These are phyloP conservation scores for Athalia rosae DNA, from an alignment of 2,888 invertebrate species.

Conservation along the genomic window DNA sequence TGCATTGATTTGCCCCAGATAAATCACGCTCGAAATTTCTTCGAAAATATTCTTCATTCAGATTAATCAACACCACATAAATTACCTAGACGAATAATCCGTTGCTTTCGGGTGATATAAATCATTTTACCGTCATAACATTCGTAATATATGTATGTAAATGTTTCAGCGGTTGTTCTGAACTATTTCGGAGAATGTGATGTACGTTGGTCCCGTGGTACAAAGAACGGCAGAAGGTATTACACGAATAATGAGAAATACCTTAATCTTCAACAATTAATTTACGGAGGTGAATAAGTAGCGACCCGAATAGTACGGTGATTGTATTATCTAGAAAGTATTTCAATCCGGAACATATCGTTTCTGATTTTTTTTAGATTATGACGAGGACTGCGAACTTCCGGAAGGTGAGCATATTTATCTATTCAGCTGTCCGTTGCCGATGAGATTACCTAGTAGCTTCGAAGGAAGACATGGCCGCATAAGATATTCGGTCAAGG, in stretches of 20 bases:
- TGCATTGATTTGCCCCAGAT: no score
- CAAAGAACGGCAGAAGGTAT: conserved; percentile 5
- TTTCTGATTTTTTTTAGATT: conserved; percentile 16
- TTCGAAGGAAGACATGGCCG: conserved; percentile 64
- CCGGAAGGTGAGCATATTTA: conserved; percentile 9
- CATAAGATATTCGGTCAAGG: conserved; percentile 69
- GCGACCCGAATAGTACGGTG: neutral
- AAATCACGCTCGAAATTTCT: no score
- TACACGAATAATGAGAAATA: conserved; percentile 11
- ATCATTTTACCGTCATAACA: no score
- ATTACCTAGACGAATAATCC: no score
- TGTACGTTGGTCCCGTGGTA: conserved; percentile 13
- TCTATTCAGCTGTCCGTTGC: conserved; percentile 68
- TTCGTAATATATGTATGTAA: no score
- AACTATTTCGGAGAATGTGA: conserved; percentile 10
- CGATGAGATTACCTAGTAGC: conserved; percentile 62
- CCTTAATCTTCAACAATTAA: conserved; percentile 13
- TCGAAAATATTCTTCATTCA: no score
- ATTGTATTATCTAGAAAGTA: neutral
- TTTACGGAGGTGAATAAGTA: neutral
- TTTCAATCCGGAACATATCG: neutral
- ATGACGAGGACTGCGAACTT: conserved; percentile 1
- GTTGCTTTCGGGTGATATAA: no score
- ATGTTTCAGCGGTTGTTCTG: neutral
- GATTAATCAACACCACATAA: no score